A percentile compares a stretch with the other conserved stretches of the same genome.
These are phyloP conservation scores for Lycodopsis pacificus DNA, from an alignment of 2,797 vertebrate species.

Conservation along the genomic window DNA sequence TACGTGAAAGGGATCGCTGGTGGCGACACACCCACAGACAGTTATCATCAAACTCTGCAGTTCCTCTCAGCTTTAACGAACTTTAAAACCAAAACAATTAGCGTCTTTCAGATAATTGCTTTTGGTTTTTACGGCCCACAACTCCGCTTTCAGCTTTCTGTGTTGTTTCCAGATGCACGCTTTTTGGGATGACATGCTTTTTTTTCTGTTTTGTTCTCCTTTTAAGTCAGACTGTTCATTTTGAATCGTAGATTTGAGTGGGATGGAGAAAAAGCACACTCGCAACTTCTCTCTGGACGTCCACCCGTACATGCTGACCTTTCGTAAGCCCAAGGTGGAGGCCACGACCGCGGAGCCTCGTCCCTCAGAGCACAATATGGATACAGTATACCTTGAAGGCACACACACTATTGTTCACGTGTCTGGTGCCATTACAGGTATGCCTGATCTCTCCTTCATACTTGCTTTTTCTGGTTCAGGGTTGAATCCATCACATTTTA, in stretches of 20 bases:
- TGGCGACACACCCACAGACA: neutral
- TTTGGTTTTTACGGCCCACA: neutral
- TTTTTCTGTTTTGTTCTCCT: neutral
- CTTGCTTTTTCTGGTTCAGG: constrained; percentile 2
- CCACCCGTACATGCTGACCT: constrained; percentile 94
- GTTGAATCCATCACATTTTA: neutral
- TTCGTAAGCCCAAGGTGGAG: constrained; percentile 92
- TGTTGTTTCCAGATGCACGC: neutral
- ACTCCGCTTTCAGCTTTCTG: neutral
- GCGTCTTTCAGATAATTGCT: neutral
- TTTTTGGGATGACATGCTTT: neutral
- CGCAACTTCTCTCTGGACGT: constrained; percentile 98
- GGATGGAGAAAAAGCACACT: constrained; percentile 91
- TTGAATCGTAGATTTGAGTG: constrained; percentile 71
- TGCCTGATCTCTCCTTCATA: neutral
- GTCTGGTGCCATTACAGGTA: constrained; percentile 90
- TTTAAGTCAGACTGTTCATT: constrained; percentile 16
- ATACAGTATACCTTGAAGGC: constrained; percentile 90
- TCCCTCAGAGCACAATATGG: constrained; percentile 89
- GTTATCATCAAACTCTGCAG: neutral
- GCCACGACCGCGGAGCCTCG: constrained; percentile 82
- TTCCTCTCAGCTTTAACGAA: neutral
- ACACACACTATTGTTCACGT: constrained; percentile 90
- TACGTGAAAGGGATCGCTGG: neutral
- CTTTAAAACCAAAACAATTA: neutral